Percentiles rank a stretch among this genome's conserved stretches.
These are phyloP conservation scores for Hemaris fuciformis DNA, from an alignment of 2,888 invertebrate species.

Conservation along the genomic window DNA sequence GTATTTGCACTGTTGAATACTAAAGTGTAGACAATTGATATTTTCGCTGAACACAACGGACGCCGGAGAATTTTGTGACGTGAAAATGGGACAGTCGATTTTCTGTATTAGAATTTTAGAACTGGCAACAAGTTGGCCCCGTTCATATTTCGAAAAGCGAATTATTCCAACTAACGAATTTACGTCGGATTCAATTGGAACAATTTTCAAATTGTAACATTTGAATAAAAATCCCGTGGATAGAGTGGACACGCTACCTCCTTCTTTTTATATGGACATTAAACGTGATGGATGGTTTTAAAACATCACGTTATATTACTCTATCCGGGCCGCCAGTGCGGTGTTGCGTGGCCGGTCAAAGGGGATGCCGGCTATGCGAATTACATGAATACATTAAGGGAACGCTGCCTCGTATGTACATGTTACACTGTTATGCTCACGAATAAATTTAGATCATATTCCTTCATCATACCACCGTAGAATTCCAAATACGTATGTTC, in stretches of 20 bases:
- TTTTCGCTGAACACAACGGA: constrained; percentile 47
- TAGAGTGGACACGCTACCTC: constrained; percentile 62
- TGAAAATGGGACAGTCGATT: constrained; percentile 52
- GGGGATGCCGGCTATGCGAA: constrained; percentile 80
- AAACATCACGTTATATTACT: constrained; percentile 80
- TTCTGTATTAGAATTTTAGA: constrained; percentile 20
- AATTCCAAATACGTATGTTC: constrained; percentile 66
- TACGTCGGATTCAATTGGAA: not conserved
- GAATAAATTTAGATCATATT: constrained; percentile 78
- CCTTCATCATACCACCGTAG: constrained; percentile 66
- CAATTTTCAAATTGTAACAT: constrained; percentile 39
- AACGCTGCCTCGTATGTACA: constrained; percentile 73
- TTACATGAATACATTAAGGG: constrained; percentile 82
- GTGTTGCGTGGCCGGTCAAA: constrained; percentile 81
- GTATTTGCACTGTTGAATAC: constrained; percentile 62
- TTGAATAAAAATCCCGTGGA: constrained; percentile 50
- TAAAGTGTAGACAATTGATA: constrained; percentile 63
- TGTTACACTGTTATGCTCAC: constrained; percentile 78
- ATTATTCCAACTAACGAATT: constrained; percentile 2
- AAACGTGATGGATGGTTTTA: constrained; percentile 80
- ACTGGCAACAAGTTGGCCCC: not conserved
- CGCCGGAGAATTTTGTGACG: constrained; percentile 50
- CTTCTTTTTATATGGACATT: constrained; percentile 78
- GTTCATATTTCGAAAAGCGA: constrained; percentile 18
- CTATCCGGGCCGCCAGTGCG: constrained; percentile 73